phyloP scores from a whole-genome alignment of 2,113 vertebrate genomes.

The Platichthys flesus region DNA sequence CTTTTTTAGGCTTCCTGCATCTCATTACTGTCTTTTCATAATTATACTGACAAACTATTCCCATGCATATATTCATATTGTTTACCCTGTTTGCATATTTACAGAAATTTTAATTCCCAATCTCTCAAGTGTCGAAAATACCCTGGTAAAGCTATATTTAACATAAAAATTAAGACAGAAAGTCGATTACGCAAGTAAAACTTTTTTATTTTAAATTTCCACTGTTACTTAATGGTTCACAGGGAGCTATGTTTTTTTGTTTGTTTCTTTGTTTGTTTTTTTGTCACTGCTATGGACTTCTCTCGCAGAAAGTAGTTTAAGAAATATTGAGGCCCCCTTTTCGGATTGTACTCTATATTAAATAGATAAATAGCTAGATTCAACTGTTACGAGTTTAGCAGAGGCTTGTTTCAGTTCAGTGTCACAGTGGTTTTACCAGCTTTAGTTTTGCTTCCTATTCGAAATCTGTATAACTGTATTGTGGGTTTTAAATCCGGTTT shows the following conservation, averaged over 20 bases:
- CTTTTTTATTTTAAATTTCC: background rate
- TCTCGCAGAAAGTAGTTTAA: background rate
- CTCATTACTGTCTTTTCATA: slow-evolving; percentile 1
- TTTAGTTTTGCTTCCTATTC: background rate
- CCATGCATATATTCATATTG: slow-evolving; percentile 7
- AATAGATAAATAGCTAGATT: background rate
- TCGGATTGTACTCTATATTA: background rate
- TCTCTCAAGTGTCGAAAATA: background rate
- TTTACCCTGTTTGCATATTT: slow-evolving; percentile 6
- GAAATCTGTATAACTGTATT: too few species aligned
- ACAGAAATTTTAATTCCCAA: slow-evolving; percentile 6
- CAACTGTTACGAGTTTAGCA: background rate
- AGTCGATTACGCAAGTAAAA: background rate
- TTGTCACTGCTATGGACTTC: background rate
- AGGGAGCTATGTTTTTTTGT: too few species aligned
- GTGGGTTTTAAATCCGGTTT: background rate
- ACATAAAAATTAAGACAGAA: background rate
- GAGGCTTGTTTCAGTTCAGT: background rate
- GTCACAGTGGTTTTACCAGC: background rate
- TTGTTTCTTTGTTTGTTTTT: too few species aligned
- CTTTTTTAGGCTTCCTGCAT: slow-evolving; percentile 1
- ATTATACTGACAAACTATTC: slow-evolving; percentile 14
- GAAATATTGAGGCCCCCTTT: background rate
- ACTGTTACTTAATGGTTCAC: background rate
- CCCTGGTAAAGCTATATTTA: background rate